Base-by-base conservation (phyloP, 2,113 vertebrate genomes). In the Colaptes auratus region DNA sequence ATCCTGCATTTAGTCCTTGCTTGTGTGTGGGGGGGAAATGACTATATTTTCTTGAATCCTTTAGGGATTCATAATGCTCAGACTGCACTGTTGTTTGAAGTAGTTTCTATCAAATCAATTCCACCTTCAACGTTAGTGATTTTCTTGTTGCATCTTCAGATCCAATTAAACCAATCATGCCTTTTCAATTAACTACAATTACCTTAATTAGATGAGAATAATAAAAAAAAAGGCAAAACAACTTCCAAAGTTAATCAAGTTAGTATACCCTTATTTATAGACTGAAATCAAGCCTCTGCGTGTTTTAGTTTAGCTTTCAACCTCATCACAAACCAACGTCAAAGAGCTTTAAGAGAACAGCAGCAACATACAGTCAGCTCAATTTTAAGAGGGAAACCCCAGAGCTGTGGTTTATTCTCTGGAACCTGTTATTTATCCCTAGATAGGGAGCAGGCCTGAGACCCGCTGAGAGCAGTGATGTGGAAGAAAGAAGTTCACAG, bases 181-280 rank as follows among this genome's bases (percentile, higher is more conserved):
- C 80, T 95, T 96, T 96, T 96, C 94, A 95, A 93, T 96, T 95
- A 95, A 92, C 42, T 76, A 82, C 72, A 95, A 94, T 96, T 96
- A 93, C 84, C 81, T 92, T 95, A 95, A 97, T 96, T 96, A 91
- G 77, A 92, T 71, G 90, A 89, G 67, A 91, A 95, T 92, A 94
- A 82, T 90, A 96, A 90, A 70, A 92, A 86, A 72, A 86, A 82
- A 89, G 83, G 64, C 66, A 84, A 96, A 90, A 93, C 61, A 77
- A 36, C 64, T 95, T 89, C 75, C 56, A 88, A 92, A 92, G 70
- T 88, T 92, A 95, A 95, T 96, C 89, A 95, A 81, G 86, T 95
- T 92, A 93, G 50, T 79, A 50, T 80, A 87, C 86, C 79, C 44
- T 96, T 96, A 96, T 95, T 95, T 95, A 95, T 79, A 93, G 73